Evolutionary conservation across 2,113 vertebrate species (phyloP).

Genomic region (Prionailurus bengalensis): DNA sequence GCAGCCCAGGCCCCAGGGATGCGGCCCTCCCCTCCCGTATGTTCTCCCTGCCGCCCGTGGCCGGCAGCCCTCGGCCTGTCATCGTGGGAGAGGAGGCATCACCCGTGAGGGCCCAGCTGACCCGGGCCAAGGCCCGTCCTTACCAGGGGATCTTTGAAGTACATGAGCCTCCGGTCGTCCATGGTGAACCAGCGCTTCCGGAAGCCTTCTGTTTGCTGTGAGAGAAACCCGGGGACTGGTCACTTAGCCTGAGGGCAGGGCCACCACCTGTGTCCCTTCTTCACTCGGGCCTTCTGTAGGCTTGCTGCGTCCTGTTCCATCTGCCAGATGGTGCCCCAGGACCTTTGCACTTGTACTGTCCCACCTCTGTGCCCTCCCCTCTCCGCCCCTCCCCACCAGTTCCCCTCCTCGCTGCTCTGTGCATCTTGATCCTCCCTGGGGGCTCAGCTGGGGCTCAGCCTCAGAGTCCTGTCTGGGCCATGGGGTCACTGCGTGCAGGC

Average conservation of each 20-base stretch:
- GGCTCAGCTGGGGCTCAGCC: not conserved
- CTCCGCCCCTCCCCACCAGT: not conserved
- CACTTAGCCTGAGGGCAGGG: rapidly evolving
- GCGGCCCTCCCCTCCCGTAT: not conserved
- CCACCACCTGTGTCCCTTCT: rapidly evolving
- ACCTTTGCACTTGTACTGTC: not conserved
- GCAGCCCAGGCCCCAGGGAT: too few relatives aligned
- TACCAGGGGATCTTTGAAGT: slow-evolving; percentile 99
- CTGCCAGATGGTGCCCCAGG: not conserved
- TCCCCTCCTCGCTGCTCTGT: not conserved
- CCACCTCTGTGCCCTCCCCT: not conserved
- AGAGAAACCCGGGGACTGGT: not conserved
- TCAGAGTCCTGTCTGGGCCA: not conserved
- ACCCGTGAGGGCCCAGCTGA: too few relatives aligned
- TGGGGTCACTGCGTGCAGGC: rapidly evolving
- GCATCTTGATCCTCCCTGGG: not conserved
- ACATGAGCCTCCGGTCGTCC: slow-evolving; percentile 98
- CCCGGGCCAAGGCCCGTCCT: slow-evolving; percentile 10
- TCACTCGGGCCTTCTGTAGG: rapidly evolving
- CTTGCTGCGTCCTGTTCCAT: not conserved
- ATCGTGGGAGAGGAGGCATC: rapidly evolving
- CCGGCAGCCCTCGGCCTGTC: not conserved
- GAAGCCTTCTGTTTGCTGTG: slow-evolving; percentile 97
- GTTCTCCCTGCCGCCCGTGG: not conserved
- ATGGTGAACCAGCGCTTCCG: slow-evolving; percentile 98